These are phyloP conservation scores for Belonocnema kinseyi DNA, from an alignment of 1,140 invertebrate genomes.

Conservation along the genomic window DNA sequence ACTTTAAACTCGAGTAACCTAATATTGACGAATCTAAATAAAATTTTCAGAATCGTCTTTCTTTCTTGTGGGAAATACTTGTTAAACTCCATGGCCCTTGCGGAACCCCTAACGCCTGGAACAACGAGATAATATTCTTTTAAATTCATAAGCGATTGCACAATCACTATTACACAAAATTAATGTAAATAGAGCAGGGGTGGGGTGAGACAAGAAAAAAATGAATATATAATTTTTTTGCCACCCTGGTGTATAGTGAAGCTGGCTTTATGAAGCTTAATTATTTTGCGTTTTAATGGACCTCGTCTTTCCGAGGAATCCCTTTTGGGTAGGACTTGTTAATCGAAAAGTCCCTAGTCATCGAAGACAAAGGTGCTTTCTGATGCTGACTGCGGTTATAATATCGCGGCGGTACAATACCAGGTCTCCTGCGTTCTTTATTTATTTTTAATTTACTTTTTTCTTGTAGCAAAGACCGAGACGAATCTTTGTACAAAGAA, in stretches of 20 bases:
- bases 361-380: slow-evolving; percentile 24
- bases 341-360: slow-evolving; percentile 26
- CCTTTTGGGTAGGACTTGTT: slow-evolving; percentile 15
- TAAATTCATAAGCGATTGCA: too few relatives aligned
- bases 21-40: too few relatives aligned
- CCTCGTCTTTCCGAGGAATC: slow-evolving; percentile 8
- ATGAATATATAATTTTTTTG: too few relatives aligned
- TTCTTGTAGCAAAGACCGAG: background rate
- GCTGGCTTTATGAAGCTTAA: slow-evolving; percentile 18
- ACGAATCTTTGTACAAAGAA: slow-evolving; percentile 26
- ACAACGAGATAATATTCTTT: too few relatives aligned
- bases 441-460: background rate
- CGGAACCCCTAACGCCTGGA: too few relatives aligned
- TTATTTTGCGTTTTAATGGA: slow-evolving; percentile 21
- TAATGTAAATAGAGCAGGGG: too few relatives aligned
- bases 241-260: background rate
- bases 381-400: background rate
- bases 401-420: background rate
- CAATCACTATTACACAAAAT: too few relatives aligned
- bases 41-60: too few relatives aligned
- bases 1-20: too few relatives aligned
- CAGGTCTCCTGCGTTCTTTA: background rate
- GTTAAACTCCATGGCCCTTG: too few relatives aligned
- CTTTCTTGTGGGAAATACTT: too few relatives aligned
- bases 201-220: too few relatives aligned